Base-by-base conservation (phyloP, 2,113 vertebrate species). In the Caretta caretta region DNA sequence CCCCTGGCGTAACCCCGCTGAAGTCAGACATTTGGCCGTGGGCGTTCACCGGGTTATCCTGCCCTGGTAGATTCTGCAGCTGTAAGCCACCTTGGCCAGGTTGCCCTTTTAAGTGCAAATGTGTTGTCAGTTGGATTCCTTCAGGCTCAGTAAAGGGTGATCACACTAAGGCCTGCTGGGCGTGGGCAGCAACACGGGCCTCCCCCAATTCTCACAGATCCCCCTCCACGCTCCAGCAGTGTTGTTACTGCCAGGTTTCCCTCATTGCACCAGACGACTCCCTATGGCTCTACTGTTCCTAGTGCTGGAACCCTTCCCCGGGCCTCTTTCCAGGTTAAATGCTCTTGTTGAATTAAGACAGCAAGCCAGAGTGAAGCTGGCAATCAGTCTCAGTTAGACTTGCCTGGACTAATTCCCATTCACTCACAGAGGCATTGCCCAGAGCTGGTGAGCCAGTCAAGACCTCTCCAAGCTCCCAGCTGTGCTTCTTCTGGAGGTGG, bases 281-380 rank as follows among this genome's bases (percentile, higher is more conserved):
- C 81, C 65, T 46, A 20, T 86, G 83, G 79, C 46, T 93, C 46
- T 86, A 80, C 90, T 91, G 4, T 83, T 19, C 0, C 83, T 91
- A 46, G 10, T n/a, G 65, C 53, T 91, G 93, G 85, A 90, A 88
- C 35, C 76, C 46, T 96, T 94, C 90, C 88, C 80, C 80, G 75
- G 82, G 84, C 86, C 17, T 79, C 83, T 62, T 86, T 56, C 48
- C 76, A 10, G 38, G 72, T 78, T 84, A 89, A 76, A 42, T 90
- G 90, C 69, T 84, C 62, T 80, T 93, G 83, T 25, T 92, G 82
- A 86, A 89, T 79, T 85, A 84, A 95, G 54, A 59, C 88, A 69
- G 78, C 10, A 57, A 96, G 79, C 82, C 87, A 88, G 81, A 85
- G 92, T 82, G 46, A 31, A 57, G 83, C 85, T 95, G 78, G 88